Evolutionary conservation across 2,113 vertebrate species (phyloP).

Genomic region (Strigops habroptila): DNA sequence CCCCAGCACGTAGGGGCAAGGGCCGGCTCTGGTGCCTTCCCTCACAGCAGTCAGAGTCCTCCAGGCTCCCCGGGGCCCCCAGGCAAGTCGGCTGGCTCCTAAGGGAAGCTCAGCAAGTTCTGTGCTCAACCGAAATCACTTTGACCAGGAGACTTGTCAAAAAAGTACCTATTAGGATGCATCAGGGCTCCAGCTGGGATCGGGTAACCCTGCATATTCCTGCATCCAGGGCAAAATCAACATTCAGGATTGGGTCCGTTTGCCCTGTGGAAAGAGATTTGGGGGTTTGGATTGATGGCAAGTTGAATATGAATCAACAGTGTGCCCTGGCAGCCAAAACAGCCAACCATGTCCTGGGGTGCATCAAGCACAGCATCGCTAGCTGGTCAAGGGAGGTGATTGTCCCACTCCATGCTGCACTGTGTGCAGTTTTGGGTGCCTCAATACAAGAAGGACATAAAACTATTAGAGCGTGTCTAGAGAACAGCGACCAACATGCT

Average conservation of each 20-base stretch:
- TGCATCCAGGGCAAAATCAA: background rate
- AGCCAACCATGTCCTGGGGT: background rate
- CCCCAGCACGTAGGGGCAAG: background rate
- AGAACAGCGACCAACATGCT: background rate
- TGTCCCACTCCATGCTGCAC: background rate
- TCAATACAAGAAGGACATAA: background rate
- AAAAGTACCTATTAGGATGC: background rate
- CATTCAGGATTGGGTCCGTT: background rate
- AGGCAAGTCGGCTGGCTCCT: background rate
- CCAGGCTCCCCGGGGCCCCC: background rate
- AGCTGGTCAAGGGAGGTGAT: background rate
- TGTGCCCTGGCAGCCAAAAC: background rate
- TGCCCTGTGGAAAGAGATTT: background rate
- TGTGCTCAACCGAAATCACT: background rate
- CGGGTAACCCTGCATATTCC: accelerated
- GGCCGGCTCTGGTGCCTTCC: background rate
- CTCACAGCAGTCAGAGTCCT: background rate
- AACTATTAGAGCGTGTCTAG: background rate
- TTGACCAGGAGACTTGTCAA: accelerated
- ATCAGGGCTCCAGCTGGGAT: background rate
- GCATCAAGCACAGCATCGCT: background rate
- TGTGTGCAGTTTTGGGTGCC: background rate
- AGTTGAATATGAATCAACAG: background rate
- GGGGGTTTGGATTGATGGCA: background rate
- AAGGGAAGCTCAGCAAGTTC: background rate